Conservation (phyloP, 2,797 vertebrate genomes). For the Melanotaenia parkinsoni region DNA sequence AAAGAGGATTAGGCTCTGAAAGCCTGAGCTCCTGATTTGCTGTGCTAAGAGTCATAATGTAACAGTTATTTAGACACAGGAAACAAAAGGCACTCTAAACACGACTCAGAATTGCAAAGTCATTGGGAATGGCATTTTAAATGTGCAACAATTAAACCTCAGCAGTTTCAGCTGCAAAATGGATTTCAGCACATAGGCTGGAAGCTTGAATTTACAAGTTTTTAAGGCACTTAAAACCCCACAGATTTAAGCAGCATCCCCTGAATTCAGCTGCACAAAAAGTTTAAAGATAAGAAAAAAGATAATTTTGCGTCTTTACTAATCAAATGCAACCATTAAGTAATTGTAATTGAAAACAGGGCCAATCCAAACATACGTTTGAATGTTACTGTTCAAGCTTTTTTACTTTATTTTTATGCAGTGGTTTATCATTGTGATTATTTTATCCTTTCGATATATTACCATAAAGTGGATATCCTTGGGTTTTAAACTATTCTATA, state of each 20-base stretch:
- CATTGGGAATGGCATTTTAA: constrained; percentile 63
- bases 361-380: background rate
- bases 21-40: constrained; percentile 63
- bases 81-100: constrained; percentile 66
- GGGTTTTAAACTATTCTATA: too few relatives aligned
- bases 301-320: background rate
- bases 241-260: constrained; percentile 13
- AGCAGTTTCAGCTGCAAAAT: constrained; percentile 45
- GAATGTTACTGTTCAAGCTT: background rate
- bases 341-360: background rate
- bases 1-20: constrained; percentile 76
- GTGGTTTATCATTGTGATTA: background rate
- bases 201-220: constrained; percentile 33
- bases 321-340: background rate
- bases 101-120: constrained; percentile 62
- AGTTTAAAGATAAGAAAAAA: constrained; percentile 16
- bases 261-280: background rate
- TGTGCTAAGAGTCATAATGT: constrained; percentile 63
- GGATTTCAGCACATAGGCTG: constrained; percentile 49
- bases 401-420: background rate
- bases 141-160: constrained; percentile 65
- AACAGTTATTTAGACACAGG: constrained; percentile 66
- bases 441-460: too few relatives aligned
- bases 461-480: too few relatives aligned
- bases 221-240: constrained; percentile 42